Base-by-base conservation (phyloP, 1,140 invertebrate genomes). In the Lerema accius region DNA sequence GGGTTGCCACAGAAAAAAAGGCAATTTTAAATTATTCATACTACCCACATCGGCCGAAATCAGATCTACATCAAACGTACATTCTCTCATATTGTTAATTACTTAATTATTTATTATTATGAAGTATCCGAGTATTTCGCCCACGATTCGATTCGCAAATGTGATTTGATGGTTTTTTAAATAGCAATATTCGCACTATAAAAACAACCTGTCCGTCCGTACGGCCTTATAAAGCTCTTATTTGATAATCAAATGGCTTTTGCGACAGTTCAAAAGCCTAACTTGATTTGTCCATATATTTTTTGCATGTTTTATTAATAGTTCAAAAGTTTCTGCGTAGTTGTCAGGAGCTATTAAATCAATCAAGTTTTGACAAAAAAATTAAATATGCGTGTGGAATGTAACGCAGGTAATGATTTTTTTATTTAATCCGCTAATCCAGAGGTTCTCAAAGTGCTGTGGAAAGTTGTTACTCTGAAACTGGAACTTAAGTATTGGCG, bases 21-120 rank as follows among this genome's bases (percentile, higher is more conserved):
- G 83, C 83, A 87, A 89, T 89, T 89, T 89, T 76, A 85, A 86
- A 89, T 89, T 89, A 89, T 89, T 78, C 77, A 87, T 77, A 71
- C 86, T 86, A 71, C 86, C 86, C 83, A 89, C 86, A 80, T 71
- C 63, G 45, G 37, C 61, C 72, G 73, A 73, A 74, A 78, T 78
- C 72, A 71, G 75, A 81, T 78, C 69, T 76, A 77, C 81, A 76
- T 78, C 61, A 53, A 65, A 62, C 56, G 77, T 81, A 71, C 81
- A 84, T 79, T 76, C 69, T 80, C 65, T 72, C 71, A 76, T 64
- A 68, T 77, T 79, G 75, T 86, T 84, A 86, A 88, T 88, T 86
- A 82, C 78, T 86, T 84, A 80, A 84, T 85, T 82, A 78, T 77
- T 82, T 71, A 69, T 61, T 70, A 78, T 65, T 59, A 67, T 61